These are phyloP conservation scores for Trichogramma evanescens DNA, from an alignment of 2,888 invertebrate genomes.

Conservation along the genomic window DNA sequence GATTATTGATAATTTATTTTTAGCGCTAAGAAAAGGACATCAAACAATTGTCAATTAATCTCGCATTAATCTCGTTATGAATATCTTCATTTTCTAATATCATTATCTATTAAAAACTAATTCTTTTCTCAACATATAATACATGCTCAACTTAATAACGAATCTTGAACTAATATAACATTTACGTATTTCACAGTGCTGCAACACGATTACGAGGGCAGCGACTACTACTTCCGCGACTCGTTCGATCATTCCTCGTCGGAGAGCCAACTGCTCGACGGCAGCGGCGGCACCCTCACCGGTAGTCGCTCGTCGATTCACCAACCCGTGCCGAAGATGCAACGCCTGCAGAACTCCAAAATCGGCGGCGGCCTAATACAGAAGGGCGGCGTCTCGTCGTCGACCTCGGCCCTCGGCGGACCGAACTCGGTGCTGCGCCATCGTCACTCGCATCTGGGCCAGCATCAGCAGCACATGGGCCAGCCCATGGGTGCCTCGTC, in stretches of 20 bases:
- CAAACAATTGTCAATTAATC: too few relatives aligned
- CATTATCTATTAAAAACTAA: too few relatives aligned
- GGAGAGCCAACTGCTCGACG: conserved; percentile 61
- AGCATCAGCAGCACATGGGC: conserved; percentile 12
- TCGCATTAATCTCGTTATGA: too few relatives aligned
- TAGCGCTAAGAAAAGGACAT: not conserved
- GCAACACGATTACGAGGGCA: conserved; percentile 44
- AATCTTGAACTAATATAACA: too few relatives aligned
- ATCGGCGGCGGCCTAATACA: conserved; percentile 19
- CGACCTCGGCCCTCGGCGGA: not conserved
- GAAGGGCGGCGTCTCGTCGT: conserved; percentile 12
- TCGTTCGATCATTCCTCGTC: conserved; percentile 75
- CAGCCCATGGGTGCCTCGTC: conserved; percentile 8
- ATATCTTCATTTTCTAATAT: too few relatives aligned
- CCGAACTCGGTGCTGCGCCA: conserved; percentile 4
- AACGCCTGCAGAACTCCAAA: conserved; percentile 43
- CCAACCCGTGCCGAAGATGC: conserved; percentile 44
- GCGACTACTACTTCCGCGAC: conserved; percentile 68
- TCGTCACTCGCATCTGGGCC: conserved; percentile 11
- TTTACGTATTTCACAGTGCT: conserved; percentile 36
- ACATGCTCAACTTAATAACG: too few relatives aligned
- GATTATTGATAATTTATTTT: not conserved
- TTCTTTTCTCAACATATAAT: too few relatives aligned
- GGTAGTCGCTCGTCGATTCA: conserved; percentile 32
- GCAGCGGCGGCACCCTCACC: conserved; percentile 26